Evolutionary conservation across 2,888 invertebrate genomes (phyloP).

Genomic region (Elgonia sp.): DNA sequence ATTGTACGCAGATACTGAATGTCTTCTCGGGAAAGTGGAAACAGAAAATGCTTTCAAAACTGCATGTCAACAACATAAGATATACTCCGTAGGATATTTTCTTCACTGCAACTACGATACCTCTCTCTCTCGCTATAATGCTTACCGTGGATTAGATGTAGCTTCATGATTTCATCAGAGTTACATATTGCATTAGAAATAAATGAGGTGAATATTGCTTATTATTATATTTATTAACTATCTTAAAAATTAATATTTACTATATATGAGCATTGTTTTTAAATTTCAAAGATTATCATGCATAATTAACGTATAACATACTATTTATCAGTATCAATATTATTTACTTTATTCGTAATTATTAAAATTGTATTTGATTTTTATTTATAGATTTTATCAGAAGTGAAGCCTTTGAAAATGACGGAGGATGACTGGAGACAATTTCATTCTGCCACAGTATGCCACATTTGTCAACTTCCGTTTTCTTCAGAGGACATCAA

Average conservation of each 20-base stretch:
- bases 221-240: no score
- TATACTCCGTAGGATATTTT: constrained; percentile 6
- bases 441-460: constrained; percentile 7
- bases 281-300: no score
- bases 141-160: neutral
- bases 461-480: constrained; percentile 29
- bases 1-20: neutral
- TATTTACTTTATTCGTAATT: no score
- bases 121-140: neutral
- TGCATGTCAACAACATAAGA: neutral
- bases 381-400: no score
- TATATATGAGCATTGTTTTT: no score
- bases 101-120: constrained; percentile 7
- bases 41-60: neutral
- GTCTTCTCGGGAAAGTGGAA: neutral
- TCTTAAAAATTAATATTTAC: no score
- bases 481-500: constrained; percentile 23
- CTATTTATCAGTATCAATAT: no score
- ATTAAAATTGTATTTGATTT: no score
- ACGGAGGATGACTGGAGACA: constrained; percentile 7
- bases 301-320: no score
- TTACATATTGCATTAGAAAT: constrained; percentile 22
- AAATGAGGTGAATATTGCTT: no score
- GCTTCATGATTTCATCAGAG: constrained; percentile 18
- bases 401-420: no score